Evolutionary conservation across 2,888 invertebrate species (phyloP).

Genomic region (Catocala nupta): DNA sequence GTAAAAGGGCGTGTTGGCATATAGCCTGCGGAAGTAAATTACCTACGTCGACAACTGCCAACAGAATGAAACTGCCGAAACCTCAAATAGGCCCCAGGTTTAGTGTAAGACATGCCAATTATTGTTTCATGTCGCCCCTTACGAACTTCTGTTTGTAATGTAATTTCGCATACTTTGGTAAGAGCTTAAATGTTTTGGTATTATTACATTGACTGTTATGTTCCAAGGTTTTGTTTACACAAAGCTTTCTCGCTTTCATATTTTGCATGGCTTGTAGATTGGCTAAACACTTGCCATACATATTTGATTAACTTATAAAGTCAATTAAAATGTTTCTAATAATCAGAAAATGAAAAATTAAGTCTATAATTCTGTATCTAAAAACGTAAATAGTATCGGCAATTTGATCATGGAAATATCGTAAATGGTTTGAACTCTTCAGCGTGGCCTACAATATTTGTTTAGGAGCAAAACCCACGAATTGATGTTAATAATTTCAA

Average conservation of each 20-base stretch:
- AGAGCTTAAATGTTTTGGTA: too few species aligned
- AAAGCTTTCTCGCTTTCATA: too few species aligned
- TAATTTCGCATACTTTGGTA: too few species aligned
- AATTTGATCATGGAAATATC: not conserved
- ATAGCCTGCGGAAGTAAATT: conserved; percentile 56
- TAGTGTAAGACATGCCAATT: conserved; percentile 8
- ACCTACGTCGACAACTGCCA: conserved; percentile 46
- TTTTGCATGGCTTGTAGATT: too few species aligned
- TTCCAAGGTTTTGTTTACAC: too few species aligned
- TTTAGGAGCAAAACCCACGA: conserved; percentile 23
- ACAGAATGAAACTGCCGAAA: conserved; percentile 10
- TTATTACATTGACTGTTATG: too few species aligned
- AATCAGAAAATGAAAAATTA: too few species aligned
- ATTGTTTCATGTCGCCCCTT: conserved; percentile 15
- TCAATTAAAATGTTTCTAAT: too few species aligned
- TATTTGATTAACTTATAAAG: too few species aligned
- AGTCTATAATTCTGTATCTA: too few species aligned
- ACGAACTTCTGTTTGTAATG: conserved; percentile 13
- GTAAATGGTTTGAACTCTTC: conserved; percentile 23
- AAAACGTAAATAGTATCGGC: too few species aligned
- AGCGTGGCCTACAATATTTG: conserved; percentile 20
- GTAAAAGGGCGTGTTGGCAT: conserved; percentile 56
- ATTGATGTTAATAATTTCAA: conserved; percentile 9
- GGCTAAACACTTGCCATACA: too few species aligned
- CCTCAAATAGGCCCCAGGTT: conserved; percentile 13